Evolutionary conservation across 2,797 vertebrate genomes (phyloP).

Genomic region (Danio choprae): DNA sequence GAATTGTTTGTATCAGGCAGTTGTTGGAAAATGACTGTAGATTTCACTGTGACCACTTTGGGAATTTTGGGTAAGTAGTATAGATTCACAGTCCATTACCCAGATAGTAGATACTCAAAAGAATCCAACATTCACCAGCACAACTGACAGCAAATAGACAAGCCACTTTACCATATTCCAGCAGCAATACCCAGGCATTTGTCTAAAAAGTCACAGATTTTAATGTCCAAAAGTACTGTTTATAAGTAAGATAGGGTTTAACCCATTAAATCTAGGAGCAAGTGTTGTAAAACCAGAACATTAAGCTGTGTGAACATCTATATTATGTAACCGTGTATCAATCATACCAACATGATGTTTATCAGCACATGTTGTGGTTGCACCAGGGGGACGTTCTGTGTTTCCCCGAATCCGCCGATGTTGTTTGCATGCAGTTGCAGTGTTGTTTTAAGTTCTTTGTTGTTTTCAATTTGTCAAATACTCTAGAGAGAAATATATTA

Average conservation of each 20-base stretch:
- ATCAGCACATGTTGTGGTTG: slow-evolving; percentile 28
- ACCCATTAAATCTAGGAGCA: neutral
- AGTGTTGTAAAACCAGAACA: neutral
- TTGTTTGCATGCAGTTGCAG: slow-evolving; percentile 58
- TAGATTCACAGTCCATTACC: slow-evolving; percentile 52
- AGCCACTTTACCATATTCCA: slow-evolving; percentile 30
- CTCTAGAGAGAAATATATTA: slow-evolving; percentile 67
- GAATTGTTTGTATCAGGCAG: neutral
- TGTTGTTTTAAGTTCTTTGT: slow-evolving; percentile 56
- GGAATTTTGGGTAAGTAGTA: slow-evolving; percentile 3
- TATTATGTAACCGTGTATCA: slow-evolving; percentile 9
- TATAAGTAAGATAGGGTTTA: neutral
- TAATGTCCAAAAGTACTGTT: neutral
- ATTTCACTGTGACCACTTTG: slow-evolving; percentile 45
- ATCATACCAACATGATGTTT: slow-evolving; percentile 5
- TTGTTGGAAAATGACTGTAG: neutral
- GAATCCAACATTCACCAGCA: slow-evolving; percentile 44
- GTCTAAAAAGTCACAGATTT: slow-evolving; percentile 17
- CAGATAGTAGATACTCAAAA: slow-evolving; percentile 46
- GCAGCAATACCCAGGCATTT: slow-evolving; percentile 14
- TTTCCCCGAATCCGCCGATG: slow-evolving; percentile 28
- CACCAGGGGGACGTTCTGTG: slow-evolving; percentile 66
- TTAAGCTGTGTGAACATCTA: neutral
- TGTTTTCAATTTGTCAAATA: slow-evolving; percentile 43
- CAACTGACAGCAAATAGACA: slow-evolving; percentile 47